Evolutionary conservation across 2,888 invertebrate species (phyloP).

Genomic region (Fragum fragum): DNA sequence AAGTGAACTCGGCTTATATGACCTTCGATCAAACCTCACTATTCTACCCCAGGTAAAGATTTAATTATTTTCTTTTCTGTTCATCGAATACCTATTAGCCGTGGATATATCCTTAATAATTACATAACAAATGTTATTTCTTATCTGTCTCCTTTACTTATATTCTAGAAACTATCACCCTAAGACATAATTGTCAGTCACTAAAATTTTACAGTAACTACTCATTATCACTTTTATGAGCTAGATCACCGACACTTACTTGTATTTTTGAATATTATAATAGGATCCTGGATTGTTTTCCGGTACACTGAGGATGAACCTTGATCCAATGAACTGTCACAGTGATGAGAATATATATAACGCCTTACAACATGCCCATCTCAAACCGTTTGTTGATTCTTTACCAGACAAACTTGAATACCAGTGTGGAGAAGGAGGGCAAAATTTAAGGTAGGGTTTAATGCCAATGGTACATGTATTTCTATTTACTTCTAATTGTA

Average conservation of each 20-base stretch:
- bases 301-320: constrained; percentile 83
- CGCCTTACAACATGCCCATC: constrained; percentile 71
- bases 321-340: constrained; percentile 84
- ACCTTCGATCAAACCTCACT: constrained; percentile 87
- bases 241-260: no score
- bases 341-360: constrained; percentile 81
- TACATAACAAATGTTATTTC: no score
- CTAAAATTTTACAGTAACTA: no score
- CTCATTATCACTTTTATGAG: no score
- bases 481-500: no score
- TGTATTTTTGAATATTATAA: neutral
- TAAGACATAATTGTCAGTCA: no score
- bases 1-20: constrained; percentile 86
- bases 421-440: constrained; percentile 31
- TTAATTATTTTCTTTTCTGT: no score
- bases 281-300: constrained; percentile 86
- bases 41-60: constrained; percentile 89
- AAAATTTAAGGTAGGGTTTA: constrained; percentile 18
- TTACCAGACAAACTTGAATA: constrained; percentile 8
- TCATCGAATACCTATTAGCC: no score
- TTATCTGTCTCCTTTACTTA: no score
- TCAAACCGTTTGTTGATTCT: constrained; percentile 4
- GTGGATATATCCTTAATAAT: no score
- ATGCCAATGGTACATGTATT: no score
- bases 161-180: no score